Percentiles rank a stretch among this genome's conserved stretches.
Conservation (phyloP, 2,888 invertebrate species). For the Periphyllus acericola region DNA sequence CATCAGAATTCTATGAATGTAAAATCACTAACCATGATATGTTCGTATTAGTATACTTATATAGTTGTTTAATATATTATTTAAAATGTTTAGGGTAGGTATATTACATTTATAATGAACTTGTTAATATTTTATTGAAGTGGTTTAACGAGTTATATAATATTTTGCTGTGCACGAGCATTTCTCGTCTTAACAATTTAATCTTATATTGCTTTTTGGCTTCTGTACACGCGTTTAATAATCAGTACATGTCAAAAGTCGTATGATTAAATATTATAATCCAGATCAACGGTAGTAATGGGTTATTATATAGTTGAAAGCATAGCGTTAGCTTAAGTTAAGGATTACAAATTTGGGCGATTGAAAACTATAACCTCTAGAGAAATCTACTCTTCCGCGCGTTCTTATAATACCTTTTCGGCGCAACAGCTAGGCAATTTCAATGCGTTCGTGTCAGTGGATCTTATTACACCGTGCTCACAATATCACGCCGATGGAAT, state of each 20-base stretch:
- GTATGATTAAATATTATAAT: conserved; percentile 24
- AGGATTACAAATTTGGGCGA: conserved; percentile 6
- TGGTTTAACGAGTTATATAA: neutral
- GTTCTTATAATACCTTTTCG: conserved; percentile 59
- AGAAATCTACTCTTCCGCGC: neutral
- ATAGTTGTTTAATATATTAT: neutral
- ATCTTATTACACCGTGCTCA: neutral
- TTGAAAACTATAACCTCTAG: neutral
- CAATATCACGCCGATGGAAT: neutral
- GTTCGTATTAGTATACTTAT: neutral
- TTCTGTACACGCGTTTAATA: neutral
- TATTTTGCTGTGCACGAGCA: neutral
- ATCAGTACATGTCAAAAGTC: neutral
- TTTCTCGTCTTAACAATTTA: neutral
- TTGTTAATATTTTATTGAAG: neutral
- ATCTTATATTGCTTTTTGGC: neutral
- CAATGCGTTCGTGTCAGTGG: conserved; percentile 64
- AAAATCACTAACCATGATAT: neutral
- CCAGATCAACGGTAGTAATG: conserved; percentile 31
- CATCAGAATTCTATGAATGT: neutral
- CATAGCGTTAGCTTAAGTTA: neutral
- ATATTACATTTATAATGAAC: neutral
- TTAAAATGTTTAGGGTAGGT: neutral
- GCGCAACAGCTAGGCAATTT: conserved; percentile 69
- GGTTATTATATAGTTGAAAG: conserved; percentile 23